Conservation (phyloP, 2,888 invertebrate species). For the Lacanobia wlatinum region DNA sequence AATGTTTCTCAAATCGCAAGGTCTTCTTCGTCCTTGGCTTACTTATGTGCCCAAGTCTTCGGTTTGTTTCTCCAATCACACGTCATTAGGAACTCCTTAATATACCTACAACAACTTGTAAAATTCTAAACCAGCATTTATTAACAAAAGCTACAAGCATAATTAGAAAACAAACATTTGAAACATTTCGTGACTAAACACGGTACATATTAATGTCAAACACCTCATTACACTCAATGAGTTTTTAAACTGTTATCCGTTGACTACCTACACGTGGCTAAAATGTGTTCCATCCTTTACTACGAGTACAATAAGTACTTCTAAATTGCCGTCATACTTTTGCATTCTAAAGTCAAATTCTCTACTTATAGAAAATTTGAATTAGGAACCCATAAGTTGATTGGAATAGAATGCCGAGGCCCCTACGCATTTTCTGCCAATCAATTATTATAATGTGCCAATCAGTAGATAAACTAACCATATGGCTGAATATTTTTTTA, state of each 20-base stretch:
- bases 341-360: no score
- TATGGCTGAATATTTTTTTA: no score
- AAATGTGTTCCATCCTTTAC: neutral
- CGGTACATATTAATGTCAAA: conserved; percentile 41
- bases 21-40: no score
- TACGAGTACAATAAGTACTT: conserved; percentile 8
- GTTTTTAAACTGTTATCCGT: conserved; percentile 47
- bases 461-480: no score
- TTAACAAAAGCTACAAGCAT: conserved; percentile 10
- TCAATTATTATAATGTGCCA: no score
- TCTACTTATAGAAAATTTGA: no score
- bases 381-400: no score
- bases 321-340: neutral
- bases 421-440: no score
- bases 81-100: neutral
- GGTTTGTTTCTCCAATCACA: neutral
- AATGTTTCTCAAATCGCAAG: no score
- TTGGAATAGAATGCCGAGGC: no score
- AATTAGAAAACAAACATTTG: conserved; percentile 30
- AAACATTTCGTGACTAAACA: conserved; percentile 18
- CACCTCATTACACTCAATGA: conserved; percentile 50
- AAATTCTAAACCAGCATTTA: neutral
- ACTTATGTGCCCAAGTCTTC: no score
- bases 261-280: conserved; percentile 13
- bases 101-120: neutral